Conservation (phyloP, 2,888 invertebrate species). For the Drosophila nigricruria region DNA sequence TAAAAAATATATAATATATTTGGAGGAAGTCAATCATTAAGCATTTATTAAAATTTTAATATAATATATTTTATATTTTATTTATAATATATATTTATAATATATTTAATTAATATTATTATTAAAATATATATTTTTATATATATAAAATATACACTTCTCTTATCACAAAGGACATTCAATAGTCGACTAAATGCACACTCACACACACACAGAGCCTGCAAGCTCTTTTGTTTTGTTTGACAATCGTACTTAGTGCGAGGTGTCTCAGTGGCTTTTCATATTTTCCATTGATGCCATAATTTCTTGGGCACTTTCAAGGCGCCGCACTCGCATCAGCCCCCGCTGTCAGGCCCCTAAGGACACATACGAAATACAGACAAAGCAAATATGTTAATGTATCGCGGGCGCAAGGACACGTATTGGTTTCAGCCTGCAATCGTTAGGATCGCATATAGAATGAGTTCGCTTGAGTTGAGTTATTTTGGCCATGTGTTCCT, state of each 20-base stretch:
- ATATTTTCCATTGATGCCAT: constrained; percentile 69
- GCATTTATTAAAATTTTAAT: too few species aligned
- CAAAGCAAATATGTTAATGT: constrained; percentile 82
- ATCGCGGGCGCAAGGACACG: constrained; percentile 66
- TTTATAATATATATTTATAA: neutral
- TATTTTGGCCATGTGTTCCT: constrained; percentile 51
- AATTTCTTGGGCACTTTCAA: constrained; percentile 63
- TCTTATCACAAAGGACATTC: constrained; percentile 15
- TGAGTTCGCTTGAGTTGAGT: constrained; percentile 64
- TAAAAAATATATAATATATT: too few species aligned
- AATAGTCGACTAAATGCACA: neutral
- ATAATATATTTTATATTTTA: too few species aligned
- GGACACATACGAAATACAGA: constrained; percentile 50
- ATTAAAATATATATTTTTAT: neutral
- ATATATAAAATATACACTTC: neutral
- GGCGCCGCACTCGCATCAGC: neutral
- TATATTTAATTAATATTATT: neutral
- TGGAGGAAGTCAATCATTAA: too few species aligned
- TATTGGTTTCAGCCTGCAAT: constrained; percentile 77
- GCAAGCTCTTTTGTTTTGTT: constrained; percentile 37
- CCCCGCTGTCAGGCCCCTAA: neutral
- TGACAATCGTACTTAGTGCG: constrained; percentile 42
- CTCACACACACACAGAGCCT: too few species aligned
- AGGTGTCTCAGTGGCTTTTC: constrained; percentile 57
- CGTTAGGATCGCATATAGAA: constrained; percentile 72